Conservation (phyloP, 1,140 invertebrate species). For the Papilio polyxenes region DNA sequence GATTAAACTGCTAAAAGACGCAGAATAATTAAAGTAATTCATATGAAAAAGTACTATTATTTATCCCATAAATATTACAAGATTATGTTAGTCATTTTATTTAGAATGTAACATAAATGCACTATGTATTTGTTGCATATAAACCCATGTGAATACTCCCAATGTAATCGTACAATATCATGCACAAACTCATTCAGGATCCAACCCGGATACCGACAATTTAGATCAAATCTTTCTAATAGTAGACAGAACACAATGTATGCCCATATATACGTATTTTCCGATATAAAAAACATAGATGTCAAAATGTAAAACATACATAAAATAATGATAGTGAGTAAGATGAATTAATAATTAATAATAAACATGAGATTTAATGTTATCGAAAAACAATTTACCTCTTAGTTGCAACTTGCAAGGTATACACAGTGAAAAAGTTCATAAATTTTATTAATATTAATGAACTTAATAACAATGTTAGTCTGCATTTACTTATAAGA, state of each 20-base stretch:
- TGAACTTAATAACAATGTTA: neutral
- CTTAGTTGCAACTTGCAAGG: neutral
- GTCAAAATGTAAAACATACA: neutral
- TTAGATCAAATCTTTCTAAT: constrained; percentile 48
- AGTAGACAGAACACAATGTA: constrained; percentile 25
- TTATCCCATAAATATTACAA: neutral
- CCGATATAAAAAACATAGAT: neutral
- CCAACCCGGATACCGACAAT: constrained; percentile 50
- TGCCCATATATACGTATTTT: neutral
- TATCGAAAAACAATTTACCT: constrained; percentile 10
- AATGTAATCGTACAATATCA: constrained; percentile 8
- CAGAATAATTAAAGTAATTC: neutral
- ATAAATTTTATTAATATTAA: neutral
- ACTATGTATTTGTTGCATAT: neutral
- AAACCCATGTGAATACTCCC: neutral
- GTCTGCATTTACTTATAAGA: neutral
- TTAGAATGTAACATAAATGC: neutral
- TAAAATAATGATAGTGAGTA: neutral
- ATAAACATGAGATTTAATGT: neutral
- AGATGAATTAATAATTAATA: neutral
- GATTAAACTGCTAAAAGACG: neutral
- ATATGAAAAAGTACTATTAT: neutral
- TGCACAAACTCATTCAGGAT: constrained; percentile 27
- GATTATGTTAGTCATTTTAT: neutral
- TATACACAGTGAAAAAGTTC: neutral